Percentiles rank a stretch among this genome's conserved stretches.
phyloP scores from a whole-genome alignment of 2,888 invertebrate species.

The Tenthredo scrophulariae region DNA sequence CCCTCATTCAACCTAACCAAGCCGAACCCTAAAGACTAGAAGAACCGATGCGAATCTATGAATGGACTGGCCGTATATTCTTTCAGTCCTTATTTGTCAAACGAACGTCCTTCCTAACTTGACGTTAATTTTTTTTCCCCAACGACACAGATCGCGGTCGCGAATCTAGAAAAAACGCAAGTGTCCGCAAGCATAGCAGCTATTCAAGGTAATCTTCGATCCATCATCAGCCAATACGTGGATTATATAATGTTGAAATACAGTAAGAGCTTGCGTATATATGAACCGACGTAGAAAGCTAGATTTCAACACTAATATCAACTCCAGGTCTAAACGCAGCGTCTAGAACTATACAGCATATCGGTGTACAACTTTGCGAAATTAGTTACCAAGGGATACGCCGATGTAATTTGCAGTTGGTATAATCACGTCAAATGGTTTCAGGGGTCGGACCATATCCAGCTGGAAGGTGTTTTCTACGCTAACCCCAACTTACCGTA shows the following conservation, averaged over 20 bases:
- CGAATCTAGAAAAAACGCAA: neutral
- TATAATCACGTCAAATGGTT: neutral
- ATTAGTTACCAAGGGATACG: constrained; percentile 7
- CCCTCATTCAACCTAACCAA: constrained; percentile 7
- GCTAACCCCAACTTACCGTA: neutral
- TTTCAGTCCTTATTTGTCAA: neutral
- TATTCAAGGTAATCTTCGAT: neutral
- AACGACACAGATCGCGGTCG: neutral
- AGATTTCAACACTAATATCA: neutral
- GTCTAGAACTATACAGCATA: neutral
- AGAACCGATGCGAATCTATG: constrained; percentile 16
- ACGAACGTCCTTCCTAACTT: neutral
- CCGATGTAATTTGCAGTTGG: neutral
- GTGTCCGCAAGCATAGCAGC: neutral
- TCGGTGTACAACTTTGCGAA: neutral
- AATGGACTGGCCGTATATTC: neutral
- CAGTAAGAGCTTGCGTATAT: neutral
- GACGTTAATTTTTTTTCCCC: neutral
- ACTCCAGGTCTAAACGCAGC: neutral
- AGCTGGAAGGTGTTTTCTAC: neutral
- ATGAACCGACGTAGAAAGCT: neutral
- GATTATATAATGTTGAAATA: neutral
- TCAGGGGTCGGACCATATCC: neutral
- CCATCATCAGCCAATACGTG: neutral
- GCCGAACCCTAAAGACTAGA: neutral